Percentiles rank a stretch among this genome's conserved stretches.
These are phyloP conservation scores for Ormyrus pomaceus DNA, from an alignment of 2,888 invertebrate species.

Conservation along the genomic window DNA sequence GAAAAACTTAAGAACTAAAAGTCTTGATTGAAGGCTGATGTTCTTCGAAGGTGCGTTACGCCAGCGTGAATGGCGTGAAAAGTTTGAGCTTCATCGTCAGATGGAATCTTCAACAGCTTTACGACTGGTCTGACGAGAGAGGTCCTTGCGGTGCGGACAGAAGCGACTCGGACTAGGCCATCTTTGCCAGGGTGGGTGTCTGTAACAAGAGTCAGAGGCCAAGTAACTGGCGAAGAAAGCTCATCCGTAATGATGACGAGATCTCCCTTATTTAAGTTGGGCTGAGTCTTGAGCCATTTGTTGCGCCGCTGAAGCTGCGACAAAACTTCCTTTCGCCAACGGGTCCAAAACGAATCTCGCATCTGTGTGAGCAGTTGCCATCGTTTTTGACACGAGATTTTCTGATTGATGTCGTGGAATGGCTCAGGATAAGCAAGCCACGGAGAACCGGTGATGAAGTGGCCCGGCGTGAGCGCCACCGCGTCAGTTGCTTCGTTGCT, in stretches of 20 bases:
- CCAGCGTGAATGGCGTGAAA: too few relatives aligned
- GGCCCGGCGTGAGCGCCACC: constrained; percentile 18
- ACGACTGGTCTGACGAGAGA: background rate
- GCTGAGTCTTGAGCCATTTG: background rate
- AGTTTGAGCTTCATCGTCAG: too few relatives aligned
- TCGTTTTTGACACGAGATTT: background rate
- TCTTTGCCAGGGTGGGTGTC: background rate
- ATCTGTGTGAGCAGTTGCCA: background rate
- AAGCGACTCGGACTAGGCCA: background rate
- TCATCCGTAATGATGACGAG: background rate
- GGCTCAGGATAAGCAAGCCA: background rate
- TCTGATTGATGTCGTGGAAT: background rate
- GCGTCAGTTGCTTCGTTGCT: constrained; percentile 6
- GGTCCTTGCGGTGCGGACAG: background rate
- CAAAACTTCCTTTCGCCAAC: background rate
- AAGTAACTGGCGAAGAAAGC: background rate
- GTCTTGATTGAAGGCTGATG: too few relatives aligned
- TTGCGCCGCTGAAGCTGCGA: background rate
- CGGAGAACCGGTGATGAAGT: constrained; percentile 20
- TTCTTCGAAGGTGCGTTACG: too few relatives aligned
- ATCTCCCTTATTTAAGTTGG: background rate
- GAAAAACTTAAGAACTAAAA: background rate
- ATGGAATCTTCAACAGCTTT: background rate
- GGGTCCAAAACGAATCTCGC: background rate
- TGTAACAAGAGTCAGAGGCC: background rate